Conservation (phyloP, 2,888 invertebrate genomes). For the Podabrus alpinus region DNA sequence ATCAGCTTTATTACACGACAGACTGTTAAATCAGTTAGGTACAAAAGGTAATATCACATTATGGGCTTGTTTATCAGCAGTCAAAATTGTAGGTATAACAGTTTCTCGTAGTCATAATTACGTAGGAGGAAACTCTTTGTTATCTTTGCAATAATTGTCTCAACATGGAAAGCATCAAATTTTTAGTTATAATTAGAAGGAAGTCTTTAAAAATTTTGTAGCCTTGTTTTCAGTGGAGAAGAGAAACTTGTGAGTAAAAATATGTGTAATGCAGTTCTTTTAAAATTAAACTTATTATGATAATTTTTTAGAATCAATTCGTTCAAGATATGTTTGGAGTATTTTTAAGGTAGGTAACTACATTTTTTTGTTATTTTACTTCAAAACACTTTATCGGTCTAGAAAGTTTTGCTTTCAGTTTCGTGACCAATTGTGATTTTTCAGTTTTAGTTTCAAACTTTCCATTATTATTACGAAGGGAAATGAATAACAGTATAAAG, state of each 20-base stretch:
- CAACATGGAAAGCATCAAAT: background rate
- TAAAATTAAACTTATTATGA: background rate
- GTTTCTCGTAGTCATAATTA: background rate
- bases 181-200: background rate
- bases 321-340: background rate
- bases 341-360: background rate
- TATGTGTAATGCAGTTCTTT: background rate
- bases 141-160: background rate
- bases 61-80: constrained; percentile 8
- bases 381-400: too few species aligned
- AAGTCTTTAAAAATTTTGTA: background rate
- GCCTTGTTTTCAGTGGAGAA: background rate
- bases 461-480: too few species aligned
- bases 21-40: constrained; percentile 7
- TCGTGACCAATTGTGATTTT: too few species aligned
- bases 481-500: too few species aligned
- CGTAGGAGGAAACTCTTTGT: background rate
- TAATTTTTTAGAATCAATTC: background rate
- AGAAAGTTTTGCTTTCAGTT: too few species aligned
- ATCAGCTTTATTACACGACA: background rate
- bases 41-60: constrained; percentile 11
- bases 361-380: too few species aligned
- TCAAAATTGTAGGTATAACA: background rate
- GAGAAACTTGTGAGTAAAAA: background rate
- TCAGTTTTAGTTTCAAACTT: too few species aligned